Evolutionary conservation across 2,797 vertebrate species (phyloP).

Genomic region (Muscicapa striata): DNA sequence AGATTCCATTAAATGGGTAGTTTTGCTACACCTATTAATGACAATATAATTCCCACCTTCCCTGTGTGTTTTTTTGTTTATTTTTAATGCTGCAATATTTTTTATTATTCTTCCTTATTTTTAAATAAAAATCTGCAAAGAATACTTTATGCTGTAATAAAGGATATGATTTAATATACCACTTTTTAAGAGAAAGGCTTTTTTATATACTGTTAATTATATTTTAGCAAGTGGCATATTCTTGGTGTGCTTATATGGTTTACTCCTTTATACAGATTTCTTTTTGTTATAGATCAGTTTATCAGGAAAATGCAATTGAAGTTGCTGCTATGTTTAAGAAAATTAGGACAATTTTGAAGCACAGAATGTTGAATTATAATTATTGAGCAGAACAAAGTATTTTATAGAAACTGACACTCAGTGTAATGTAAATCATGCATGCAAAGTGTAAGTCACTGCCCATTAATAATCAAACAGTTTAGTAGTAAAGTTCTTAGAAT

Average conservation of each 20-base stretch:
- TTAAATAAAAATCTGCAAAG: background rate
- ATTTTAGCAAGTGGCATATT: background rate
- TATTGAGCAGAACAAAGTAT: constrained; percentile 72
- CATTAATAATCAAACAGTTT: constrained; percentile 71
- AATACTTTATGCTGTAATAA: background rate
- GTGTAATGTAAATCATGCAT: constrained; percentile 65
- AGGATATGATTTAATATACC: background rate
- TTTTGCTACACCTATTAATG: background rate
- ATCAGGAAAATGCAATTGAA: constrained; percentile 65
- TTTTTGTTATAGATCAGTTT: constrained; percentile 55
- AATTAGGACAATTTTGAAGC: constrained; percentile 67
- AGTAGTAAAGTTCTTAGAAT: constrained; percentile 73
- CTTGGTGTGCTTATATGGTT: background rate
- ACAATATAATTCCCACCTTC: background rate
- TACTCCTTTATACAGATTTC: constrained; percentile 18
- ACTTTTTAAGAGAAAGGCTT: background rate
- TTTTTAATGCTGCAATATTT: background rate
- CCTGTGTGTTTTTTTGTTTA: fast-evolving
- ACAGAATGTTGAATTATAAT: constrained; percentile 70
- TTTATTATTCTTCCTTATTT: background rate
- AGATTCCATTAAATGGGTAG: background rate
- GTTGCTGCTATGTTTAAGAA: constrained; percentile 62
- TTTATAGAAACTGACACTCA: constrained; percentile 75
- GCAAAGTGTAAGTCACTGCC: constrained; percentile 67
- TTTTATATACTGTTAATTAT: background rate